Conservation (phyloP, 2,797 vertebrate species). For the Scomberomorus guttatus region DNA sequence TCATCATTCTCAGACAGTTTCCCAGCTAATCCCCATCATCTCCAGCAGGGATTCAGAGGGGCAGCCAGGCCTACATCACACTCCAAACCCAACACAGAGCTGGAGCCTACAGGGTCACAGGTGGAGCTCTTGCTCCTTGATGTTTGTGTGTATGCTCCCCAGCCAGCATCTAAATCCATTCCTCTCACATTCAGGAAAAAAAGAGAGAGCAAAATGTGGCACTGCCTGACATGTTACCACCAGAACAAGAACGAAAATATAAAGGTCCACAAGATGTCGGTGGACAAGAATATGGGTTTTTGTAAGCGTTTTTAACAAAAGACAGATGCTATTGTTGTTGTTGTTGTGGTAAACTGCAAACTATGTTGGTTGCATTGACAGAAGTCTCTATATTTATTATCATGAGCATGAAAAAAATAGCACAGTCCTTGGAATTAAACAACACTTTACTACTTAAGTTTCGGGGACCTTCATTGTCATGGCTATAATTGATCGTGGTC, state of each 20-base stretch:
- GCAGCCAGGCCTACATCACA: slow-evolving; percentile 65
- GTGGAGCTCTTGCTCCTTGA: slow-evolving; percentile 56
- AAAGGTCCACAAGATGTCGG: neutral
- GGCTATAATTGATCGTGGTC: too few species aligned
- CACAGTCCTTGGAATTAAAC: too few species aligned
- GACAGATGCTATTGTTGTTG: neutral
- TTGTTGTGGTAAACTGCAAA: neutral
- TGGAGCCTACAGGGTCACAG: slow-evolving; percentile 63
- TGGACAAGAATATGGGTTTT: neutral
- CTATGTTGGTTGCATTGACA: neutral
- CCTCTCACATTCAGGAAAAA: slow-evolving; percentile 56
- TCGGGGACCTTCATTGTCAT: neutral
- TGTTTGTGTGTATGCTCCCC: slow-evolving; percentile 65
- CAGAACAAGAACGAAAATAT: slow-evolving; percentile 57
- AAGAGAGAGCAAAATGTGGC: slow-evolving; percentile 47
- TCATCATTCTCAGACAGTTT: slow-evolving; percentile 69
- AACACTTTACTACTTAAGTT: neutral
- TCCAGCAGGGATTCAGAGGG: slow-evolving; percentile 59
- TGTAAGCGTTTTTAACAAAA: neutral
- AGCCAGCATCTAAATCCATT: slow-evolving; percentile 69
- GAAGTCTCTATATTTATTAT: neutral
- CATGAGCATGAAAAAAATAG: neutral
- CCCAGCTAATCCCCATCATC: slow-evolving; percentile 66
- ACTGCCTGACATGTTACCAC: slow-evolving; percentile 68
- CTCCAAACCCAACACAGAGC: slow-evolving; percentile 44